Conservation (phyloP, 2,797 vertebrate genomes). For the Myotis planiceps region DNA sequence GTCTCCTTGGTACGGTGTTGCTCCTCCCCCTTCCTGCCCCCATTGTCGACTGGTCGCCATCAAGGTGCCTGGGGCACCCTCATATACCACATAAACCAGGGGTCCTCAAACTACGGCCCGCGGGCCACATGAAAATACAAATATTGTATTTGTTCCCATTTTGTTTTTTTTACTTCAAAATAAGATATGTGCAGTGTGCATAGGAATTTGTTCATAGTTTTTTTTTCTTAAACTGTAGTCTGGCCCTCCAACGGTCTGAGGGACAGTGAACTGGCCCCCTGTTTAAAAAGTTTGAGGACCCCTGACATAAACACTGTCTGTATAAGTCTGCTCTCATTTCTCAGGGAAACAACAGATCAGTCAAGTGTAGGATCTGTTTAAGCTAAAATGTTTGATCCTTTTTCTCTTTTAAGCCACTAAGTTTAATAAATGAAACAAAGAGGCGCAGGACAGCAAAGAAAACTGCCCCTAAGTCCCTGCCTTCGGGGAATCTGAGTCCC, state of each 20-base stretch:
- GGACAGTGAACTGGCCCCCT: too few species aligned
- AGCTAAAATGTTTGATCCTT: not conserved
- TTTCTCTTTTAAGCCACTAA: not conserved
- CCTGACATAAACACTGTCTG: rapidly evolving
- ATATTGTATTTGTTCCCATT: too few species aligned
- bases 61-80: rapidly evolving
- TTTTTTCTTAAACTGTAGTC: too few species aligned
- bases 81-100: rapidly evolving
- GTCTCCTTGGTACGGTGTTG: rapidly evolving
- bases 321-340: not conserved
- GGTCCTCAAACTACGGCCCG: too few species aligned
- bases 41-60: rapidly evolving
- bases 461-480: not conserved
- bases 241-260: too few species aligned
- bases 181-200: too few species aligned
- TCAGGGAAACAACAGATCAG: not conserved
- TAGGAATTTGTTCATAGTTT: too few species aligned
- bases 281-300: too few species aligned
- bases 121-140: too few species aligned
- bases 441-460: not conserved
- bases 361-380: not conserved
- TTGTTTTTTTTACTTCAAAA: too few species aligned
- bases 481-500: not conserved
- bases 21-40: not conserved
- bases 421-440: not conserved